These are phyloP conservation scores for Euborellia annulipes DNA, from an alignment of 1,140 invertebrate genomes.

Conservation along the genomic window DNA sequence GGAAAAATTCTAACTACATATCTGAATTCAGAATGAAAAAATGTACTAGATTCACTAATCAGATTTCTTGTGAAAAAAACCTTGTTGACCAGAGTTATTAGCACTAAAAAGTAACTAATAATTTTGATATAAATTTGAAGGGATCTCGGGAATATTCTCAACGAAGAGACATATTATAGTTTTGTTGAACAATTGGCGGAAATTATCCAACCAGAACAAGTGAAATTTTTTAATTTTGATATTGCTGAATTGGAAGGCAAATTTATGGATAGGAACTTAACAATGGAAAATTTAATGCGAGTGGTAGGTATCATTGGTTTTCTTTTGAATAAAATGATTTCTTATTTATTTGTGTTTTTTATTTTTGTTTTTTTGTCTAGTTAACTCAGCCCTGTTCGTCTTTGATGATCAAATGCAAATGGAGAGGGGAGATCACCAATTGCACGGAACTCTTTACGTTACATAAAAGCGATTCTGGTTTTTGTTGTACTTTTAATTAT, in stretches of 20 bases:
- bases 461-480: conserved; percentile 31
- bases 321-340: too few species aligned
- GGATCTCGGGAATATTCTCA: neutral
- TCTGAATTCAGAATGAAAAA: too few species aligned
- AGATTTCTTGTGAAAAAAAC: too few species aligned
- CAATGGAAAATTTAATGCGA: conserved; percentile 6
- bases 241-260: neutral
- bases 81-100: too few species aligned
- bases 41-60: too few species aligned
- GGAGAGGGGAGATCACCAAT: conserved; percentile 38
- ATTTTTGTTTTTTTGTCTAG: too few species aligned
- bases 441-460: conserved; percentile 41
- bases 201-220: conserved; percentile 7
- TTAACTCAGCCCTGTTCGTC: conserved; percentile 12
- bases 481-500: conserved; percentile 19
- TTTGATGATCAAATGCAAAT: conserved; percentile 32
- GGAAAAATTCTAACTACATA: too few species aligned
- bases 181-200: conserved; percentile 9
- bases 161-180: conserved; percentile 3
- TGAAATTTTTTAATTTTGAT: neutral
- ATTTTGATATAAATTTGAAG: too few species aligned
- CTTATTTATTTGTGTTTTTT: too few species aligned
- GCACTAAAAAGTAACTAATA: too few species aligned
- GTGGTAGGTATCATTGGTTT: too few species aligned
- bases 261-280: neutral